Conservation (phyloP, 2,888 invertebrate genomes). For the Eristalis intricaria region DNA sequence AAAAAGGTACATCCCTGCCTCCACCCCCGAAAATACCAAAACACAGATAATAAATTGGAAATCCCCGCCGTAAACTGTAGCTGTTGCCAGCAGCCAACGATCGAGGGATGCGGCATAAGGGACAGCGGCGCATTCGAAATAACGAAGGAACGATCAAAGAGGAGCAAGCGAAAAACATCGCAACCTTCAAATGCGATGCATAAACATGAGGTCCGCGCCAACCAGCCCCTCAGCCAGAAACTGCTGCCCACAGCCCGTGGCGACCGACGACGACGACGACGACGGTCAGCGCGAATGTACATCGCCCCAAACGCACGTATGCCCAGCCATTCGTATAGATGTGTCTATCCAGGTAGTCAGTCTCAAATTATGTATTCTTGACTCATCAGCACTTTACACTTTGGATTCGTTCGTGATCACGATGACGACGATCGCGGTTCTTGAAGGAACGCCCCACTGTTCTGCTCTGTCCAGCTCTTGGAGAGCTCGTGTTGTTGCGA, state of each 20-base stretch:
- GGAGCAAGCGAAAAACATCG: slow-evolving; percentile 13
- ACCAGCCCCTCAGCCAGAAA: slow-evolving; percentile 4
- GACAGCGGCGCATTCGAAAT: background rate
- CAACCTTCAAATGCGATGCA: slow-evolving; percentile 33
- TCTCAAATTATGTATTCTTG: slow-evolving; percentile 59
- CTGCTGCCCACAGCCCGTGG: background rate
- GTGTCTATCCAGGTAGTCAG: background rate
- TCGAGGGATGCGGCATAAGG: background rate
- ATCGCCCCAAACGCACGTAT: background rate
- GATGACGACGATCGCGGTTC: background rate
- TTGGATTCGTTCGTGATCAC: slow-evolving; percentile 29
- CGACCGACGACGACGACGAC: no score
- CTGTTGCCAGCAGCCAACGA: background rate
- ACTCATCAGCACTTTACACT: slow-evolving; percentile 49
- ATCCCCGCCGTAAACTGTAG: background rate
- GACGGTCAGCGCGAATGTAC: background rate
- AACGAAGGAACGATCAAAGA: slow-evolving; percentile 4
- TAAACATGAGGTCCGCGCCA: slow-evolving; percentile 27
- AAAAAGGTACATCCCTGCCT: background rate
- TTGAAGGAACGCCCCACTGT: background rate
- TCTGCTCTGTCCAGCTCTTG: background rate
- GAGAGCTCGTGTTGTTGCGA: background rate
- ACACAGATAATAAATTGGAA: slow-evolving; percentile 1
- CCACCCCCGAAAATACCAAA: background rate
- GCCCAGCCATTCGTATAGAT: background rate